Conservation (phyloP, 2,113 vertebrate genomes). For the Colistium nudipinnis region DNA sequence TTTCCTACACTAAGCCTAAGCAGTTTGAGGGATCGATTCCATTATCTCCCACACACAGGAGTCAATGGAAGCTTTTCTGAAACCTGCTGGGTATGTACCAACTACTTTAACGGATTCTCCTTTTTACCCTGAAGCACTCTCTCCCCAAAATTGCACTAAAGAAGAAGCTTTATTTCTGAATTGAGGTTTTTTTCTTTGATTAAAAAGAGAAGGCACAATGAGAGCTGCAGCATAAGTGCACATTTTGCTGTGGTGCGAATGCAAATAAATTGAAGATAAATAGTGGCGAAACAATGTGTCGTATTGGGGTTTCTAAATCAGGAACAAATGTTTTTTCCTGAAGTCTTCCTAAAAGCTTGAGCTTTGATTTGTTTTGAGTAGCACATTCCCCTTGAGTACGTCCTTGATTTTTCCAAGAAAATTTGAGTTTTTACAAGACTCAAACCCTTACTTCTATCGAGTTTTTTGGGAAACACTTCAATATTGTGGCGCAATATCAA, state of each 20-base stretch:
- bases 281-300: slow-evolving; percentile 33
- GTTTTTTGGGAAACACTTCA: slow-evolving; percentile 31
- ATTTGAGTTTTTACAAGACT: slow-evolving; percentile 7
- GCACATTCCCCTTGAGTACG: slow-evolving; percentile 28
- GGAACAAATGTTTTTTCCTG: no score
- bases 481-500: no score
- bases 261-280: slow-evolving; percentile 17
- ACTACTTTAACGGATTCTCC: slow-evolving; percentile 12
- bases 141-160: slow-evolving; percentile 28
- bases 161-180: slow-evolving; percentile 30
- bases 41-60: slow-evolving; percentile 59
- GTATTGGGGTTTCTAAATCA: slow-evolving; percentile 8
- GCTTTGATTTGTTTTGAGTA: slow-evolving; percentile 34
- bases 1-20: slow-evolving; percentile 72
- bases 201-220: slow-evolving; percentile 14
- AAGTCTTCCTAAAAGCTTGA: slow-evolving; percentile 11
- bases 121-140: slow-evolving; percentile 18
- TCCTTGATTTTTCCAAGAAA: slow-evolving; percentile 24
- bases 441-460: slow-evolving; percentile 8
- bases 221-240: slow-evolving; percentile 15
- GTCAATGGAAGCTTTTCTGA: slow-evolving; percentile 71
- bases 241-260: slow-evolving; percentile 32
- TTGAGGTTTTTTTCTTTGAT: slow-evolving; percentile 34
- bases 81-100: slow-evolving; percentile 67
- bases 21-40: slow-evolving; percentile 64